Conservation (phyloP, 2,797 vertebrate species). For the Pygocentrus nattereri region DNA sequence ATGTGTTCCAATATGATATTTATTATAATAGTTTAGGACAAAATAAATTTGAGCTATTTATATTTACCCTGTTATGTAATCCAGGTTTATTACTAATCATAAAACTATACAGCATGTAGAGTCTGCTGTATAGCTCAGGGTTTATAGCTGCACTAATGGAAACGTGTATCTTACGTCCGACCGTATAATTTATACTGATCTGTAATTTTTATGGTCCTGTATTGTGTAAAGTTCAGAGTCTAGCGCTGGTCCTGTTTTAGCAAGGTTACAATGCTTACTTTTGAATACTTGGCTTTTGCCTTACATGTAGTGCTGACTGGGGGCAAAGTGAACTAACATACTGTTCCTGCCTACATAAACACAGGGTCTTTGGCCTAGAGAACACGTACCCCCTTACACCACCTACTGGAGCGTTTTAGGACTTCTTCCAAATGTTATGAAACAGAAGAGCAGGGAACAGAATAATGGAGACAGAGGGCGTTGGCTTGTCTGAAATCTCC, state of each 20-base stretch:
- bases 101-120: neutral
- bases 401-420: neutral
- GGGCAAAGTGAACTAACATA: conserved; percentile 15
- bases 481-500: conserved; percentile 3
- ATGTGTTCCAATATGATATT: conserved; percentile 14
- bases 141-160: neutral
- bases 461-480: conserved; percentile 5
- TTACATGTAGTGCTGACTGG: conserved; percentile 10
- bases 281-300: conserved; percentile 8
- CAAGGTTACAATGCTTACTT: conserved; percentile 39
- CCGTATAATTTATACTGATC: neutral
- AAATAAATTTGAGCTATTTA: conserved; percentile 19
- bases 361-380: conserved; percentile 3
- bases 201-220: conserved; percentile 2
- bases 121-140: neutral
- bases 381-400: neutral
- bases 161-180: neutral
- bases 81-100: neutral
- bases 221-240: conserved; percentile 15
- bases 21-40: neutral
- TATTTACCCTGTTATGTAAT: neutral
- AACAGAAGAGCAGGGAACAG: conserved; percentile 50
- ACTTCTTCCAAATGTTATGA: conserved; percentile 6
- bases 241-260: conserved; percentile 6
- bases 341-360: conserved; percentile 31